Percentiles rank a stretch among this genome's conserved stretches.
These are phyloP conservation scores for Lepus europaeus DNA, from an alignment of 2,113 vertebrate genomes.

Conservation along the genomic window DNA sequence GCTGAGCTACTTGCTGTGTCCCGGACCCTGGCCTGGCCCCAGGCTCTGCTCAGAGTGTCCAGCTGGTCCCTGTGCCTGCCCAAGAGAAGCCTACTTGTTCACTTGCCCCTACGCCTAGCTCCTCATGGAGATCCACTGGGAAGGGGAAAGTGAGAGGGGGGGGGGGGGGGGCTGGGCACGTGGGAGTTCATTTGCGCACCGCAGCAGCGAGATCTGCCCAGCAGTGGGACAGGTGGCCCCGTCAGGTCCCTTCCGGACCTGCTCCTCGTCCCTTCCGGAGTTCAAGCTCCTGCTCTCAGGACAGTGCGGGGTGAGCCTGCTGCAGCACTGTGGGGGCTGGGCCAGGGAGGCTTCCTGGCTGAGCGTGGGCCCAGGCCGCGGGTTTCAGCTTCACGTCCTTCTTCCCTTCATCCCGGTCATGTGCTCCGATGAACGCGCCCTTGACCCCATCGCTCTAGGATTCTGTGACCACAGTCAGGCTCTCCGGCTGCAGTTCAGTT, in stretches of 20 bases:
- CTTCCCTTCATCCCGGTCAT: background rate
- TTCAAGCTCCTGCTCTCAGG: background rate
- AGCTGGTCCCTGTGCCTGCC: background rate
- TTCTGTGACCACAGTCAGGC: background rate
- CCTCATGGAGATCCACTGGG: accelerated
- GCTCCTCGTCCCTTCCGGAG: background rate
- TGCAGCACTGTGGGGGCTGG: background rate
- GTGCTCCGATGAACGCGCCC: background rate
- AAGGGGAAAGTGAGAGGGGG: accelerated
- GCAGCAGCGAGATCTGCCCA: background rate
- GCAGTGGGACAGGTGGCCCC: background rate
- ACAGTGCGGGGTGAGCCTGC: background rate
- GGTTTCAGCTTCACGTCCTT: too few relatives aligned
- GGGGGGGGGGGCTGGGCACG: too few relatives aligned
- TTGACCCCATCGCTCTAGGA: background rate
- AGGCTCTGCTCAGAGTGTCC: background rate
- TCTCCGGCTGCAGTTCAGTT: background rate
- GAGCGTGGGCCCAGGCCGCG: background rate
- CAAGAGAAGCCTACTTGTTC: background rate
- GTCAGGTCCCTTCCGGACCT: too few relatives aligned
- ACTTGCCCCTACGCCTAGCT: background rate
- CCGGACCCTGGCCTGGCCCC: background rate
- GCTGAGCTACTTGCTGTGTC: too few relatives aligned
- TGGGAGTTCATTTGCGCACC: background rate
- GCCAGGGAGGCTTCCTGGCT: background rate